Evolutionary conservation across 2,113 vertebrate species (phyloP).

Genomic region (Rynchops niger): DNA sequence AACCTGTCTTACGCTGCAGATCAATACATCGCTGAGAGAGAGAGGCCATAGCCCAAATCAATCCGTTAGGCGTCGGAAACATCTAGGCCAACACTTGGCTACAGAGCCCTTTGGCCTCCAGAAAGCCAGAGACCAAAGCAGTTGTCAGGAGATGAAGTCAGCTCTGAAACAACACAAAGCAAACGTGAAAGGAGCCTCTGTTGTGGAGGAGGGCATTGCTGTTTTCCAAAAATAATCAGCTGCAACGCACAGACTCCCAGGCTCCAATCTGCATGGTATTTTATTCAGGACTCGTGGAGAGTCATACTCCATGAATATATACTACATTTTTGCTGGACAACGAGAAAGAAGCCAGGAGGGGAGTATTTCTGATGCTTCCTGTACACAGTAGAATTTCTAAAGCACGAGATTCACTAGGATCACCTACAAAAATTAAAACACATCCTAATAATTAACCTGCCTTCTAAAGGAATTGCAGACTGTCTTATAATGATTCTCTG

Average conservation of each 20-base stretch:
- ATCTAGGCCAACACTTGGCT: background rate
- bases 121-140: background rate
- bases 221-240: background rate
- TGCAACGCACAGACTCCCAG: background rate
- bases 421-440: background rate
- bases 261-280: background rate
- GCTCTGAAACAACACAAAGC: background rate
- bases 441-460: background rate
- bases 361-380: background rate
- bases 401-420: background rate
- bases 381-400: background rate
- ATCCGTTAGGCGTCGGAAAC: background rate
- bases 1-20: background rate
- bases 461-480: background rate
- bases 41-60: background rate
- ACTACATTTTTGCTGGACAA: background rate
- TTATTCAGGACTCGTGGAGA: background rate
- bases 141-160: background rate
- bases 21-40: background rate
- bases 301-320: too few species aligned
- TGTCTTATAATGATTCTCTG: background rate
- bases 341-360: background rate
- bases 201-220: background rate
- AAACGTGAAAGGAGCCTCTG: background rate
- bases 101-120: background rate